A percentile compares a stretch with the other conserved stretches of the same genome.
Conservation (phyloP, 2,888 invertebrate genomes). For the Mythimna impura region DNA sequence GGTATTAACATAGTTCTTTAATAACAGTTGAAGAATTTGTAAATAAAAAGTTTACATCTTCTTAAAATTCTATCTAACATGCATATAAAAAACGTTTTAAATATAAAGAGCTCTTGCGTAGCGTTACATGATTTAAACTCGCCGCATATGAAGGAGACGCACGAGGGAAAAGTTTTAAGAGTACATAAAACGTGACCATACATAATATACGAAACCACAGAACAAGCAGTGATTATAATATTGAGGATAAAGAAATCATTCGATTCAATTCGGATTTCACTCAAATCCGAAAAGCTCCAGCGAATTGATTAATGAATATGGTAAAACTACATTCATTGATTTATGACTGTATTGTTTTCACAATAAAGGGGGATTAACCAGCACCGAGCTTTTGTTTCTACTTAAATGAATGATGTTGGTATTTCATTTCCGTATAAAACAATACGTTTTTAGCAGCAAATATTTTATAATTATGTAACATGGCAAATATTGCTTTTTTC, state of each 20-base stretch:
- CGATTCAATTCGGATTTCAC: slow-evolving; percentile 23
- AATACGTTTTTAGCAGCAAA: slow-evolving; percentile 9
- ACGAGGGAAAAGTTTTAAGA: slow-evolving; percentile 1
- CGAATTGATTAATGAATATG: slow-evolving; percentile 56
- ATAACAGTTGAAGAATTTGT: too few relatives aligned
- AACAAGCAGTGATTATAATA: slow-evolving; percentile 16
- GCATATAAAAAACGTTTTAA: not conserved
- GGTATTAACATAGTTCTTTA: too few relatives aligned
- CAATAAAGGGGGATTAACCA: slow-evolving; percentile 45
- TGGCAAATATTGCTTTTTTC: not conserved
- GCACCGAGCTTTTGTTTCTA: slow-evolving; percentile 40
- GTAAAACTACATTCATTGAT: slow-evolving; percentile 57
- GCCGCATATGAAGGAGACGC: not conserved
- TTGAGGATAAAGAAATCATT: slow-evolving; percentile 41
- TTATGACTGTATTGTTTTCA: slow-evolving; percentile 56
- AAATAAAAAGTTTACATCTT: not conserved
- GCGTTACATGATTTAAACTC: slow-evolving; percentile 11
- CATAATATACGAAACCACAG: slow-evolving; percentile 30
- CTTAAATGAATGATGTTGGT: slow-evolving; percentile 24
- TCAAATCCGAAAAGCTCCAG: slow-evolving; percentile 49
- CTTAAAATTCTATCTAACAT: not conserved
- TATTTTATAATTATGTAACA: not conserved
- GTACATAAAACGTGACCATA: slow-evolving; percentile 38
- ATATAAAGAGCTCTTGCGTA: slow-evolving; percentile 4
- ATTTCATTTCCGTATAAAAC: slow-evolving; percentile 18